Evolutionary conservation across 2,797 vertebrate species (phyloP).

Genomic region (Paratrypauchen microcephalus): DNA sequence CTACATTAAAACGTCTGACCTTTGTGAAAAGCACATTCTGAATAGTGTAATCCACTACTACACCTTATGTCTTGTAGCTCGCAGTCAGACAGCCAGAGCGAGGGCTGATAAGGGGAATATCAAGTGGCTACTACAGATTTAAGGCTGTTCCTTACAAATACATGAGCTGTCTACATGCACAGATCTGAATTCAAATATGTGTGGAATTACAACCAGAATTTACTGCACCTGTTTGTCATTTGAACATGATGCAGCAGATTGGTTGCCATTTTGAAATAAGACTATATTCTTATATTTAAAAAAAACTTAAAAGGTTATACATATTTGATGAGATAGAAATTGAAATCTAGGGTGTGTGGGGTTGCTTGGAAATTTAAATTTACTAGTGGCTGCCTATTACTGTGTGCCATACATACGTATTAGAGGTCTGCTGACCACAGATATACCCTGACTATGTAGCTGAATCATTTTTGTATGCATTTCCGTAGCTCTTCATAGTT

Average conservation of each 20-base stretch:
- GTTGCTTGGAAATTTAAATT: background rate
- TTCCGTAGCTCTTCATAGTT: constrained; percentile 25
- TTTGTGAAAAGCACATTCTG: constrained; percentile 15
- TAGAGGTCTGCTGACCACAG: background rate
- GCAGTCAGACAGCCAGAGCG: constrained; percentile 1
- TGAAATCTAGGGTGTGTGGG: constrained; percentile 20
- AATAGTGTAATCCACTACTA: constrained; percentile 7
- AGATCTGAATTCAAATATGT: constrained; percentile 32
- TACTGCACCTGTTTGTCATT: constrained; percentile 36
- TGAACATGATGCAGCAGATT: constrained; percentile 26
- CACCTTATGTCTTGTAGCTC: constrained; percentile 14
- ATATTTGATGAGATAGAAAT: constrained; percentile 65
- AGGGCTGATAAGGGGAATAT: background rate
- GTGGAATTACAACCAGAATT: constrained; percentile 28
- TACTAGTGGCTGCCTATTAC: background rate
- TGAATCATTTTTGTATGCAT: constrained; percentile 27
- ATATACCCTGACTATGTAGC: constrained; percentile 23
- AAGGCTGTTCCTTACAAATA: constrained; percentile 12
- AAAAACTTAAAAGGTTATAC: constrained; percentile 57
- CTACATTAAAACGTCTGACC: constrained; percentile 26
- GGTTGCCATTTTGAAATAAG: constrained; percentile 39
- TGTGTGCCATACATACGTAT: background rate
- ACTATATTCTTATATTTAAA: constrained; percentile 53
- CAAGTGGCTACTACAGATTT: constrained; percentile 4
- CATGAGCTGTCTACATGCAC: constrained; percentile 24